These are phyloP conservation scores for Arnoldichthys spilopterus DNA, from an alignment of 2,797 vertebrate species.

Conservation along the genomic window DNA sequence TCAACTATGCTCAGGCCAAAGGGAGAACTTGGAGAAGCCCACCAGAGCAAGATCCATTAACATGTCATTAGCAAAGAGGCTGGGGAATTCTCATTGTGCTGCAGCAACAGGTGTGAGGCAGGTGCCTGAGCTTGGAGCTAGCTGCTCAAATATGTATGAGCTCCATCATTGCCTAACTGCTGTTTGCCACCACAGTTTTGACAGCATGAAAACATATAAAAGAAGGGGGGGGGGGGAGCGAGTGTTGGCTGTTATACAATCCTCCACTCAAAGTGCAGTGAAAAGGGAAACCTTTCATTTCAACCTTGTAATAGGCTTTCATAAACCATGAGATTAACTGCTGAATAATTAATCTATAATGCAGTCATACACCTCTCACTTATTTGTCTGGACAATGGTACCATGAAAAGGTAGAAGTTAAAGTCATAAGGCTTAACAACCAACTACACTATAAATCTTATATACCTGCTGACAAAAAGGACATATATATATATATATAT, in stretches of 20 bases:
- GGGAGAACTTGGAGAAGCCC: neutral
- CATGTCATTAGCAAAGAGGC: conserved; percentile 11
- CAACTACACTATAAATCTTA: too few species aligned
- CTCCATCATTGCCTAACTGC: conserved; percentile 25
- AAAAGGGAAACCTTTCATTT: conserved; percentile 35
- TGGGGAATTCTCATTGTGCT: conserved; percentile 27
- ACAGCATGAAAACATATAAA: conserved; percentile 27
- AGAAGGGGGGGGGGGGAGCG: neutral
- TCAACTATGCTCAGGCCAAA: neutral
- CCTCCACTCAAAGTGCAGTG: conserved; percentile 12
- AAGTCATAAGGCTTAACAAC: neutral
- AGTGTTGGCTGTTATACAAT: conserved; percentile 37
- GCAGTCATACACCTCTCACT: neutral
- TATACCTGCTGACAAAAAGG: too few species aligned
- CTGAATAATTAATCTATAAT: conserved; percentile 43
- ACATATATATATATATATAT: too few species aligned
- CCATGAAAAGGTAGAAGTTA: neutral
- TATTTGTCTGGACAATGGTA: conserved; percentile 21
- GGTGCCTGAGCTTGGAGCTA: conserved; percentile 31
- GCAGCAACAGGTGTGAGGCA: conserved; percentile 59
- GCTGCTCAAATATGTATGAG: conserved; percentile 55
- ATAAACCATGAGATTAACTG: conserved; percentile 21
- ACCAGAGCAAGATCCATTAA: neutral
- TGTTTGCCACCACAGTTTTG: conserved; percentile 27
- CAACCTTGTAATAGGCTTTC: conserved; percentile 45